Percentiles rank a stretch among this genome's conserved stretches.
Evolutionary conservation across 2,888 invertebrate genomes (phyloP).

Genomic region (Mythimna ferrago): DNA sequence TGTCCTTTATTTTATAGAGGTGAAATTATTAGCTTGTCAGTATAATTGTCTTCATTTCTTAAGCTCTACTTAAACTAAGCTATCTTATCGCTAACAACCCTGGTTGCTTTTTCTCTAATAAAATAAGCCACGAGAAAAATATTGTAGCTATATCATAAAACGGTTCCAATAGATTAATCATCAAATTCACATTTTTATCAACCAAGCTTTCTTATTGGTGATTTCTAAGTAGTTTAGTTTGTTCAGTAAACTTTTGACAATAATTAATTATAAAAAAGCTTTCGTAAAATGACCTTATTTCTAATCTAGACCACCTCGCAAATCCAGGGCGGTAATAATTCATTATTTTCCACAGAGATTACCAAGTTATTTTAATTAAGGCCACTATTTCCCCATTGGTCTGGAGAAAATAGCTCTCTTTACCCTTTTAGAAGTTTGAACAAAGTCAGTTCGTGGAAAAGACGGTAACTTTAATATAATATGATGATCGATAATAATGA

Average conservation of each 20-base stretch:
- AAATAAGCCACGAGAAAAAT: too few species aligned
- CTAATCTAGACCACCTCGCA: constrained; percentile 20
- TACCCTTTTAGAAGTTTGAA: constrained; percentile 24
- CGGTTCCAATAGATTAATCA: neutral
- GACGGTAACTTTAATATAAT: neutral
- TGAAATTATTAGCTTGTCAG: too few species aligned
- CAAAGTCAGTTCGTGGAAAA: constrained; percentile 7
- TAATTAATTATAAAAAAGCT: constrained; percentile 1
- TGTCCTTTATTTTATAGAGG: too few species aligned
- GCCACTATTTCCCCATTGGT: constrained; percentile 42
- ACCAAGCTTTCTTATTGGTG: neutral
- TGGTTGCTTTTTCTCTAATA: neutral
- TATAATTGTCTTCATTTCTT: too few species aligned
- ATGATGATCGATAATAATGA: neutral
- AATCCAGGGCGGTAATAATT: constrained; percentile 52
- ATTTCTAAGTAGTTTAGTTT: neutral
- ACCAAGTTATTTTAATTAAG: constrained; percentile 59
- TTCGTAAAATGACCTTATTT: constrained; percentile 6
- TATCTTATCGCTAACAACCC: too few species aligned
- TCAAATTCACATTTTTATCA: neutral
- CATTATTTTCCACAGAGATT: constrained; percentile 45
- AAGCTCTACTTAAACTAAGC: too few species aligned
- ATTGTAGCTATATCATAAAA: neutral
- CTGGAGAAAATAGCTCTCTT: constrained; percentile 30
- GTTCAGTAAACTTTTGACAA: neutral